Evolutionary conservation across 2,888 invertebrate species (phyloP), one percentile per base, ranked within the genome.

Genomic region (Eupelmus urozonus): DNA sequence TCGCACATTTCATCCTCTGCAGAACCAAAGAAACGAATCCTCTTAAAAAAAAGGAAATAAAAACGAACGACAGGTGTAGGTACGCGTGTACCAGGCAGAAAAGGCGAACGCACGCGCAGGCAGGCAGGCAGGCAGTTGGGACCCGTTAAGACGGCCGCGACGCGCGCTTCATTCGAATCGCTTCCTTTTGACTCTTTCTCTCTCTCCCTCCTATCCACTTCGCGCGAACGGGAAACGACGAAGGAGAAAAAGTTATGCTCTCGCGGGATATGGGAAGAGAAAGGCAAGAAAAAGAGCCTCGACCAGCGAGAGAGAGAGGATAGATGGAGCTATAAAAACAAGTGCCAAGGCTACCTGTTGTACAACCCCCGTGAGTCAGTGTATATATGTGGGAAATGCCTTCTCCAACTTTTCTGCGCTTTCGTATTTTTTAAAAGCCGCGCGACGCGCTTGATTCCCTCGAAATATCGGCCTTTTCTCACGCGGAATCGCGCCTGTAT

Each of bases 131-230:
- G n/a, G 20, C 25, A 11, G 13, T 7, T 20, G 45, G 53, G 18
- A 66, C n/a, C 74, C 65, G 74, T 74, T 66, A 49, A 55, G 34
- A 66, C 66, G 25, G 55, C 53, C 73, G 45, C 73, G 74, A 66
- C 74, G 66, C 49, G 73, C 18, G 55, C 18, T 65, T 65, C 65
- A 57, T 73, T 65, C 65, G 55, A 73, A 73, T 72, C 42, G 63
- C 63, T 62, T 40, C 27, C 63, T 63, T 53, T 27, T 53, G 53
- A 53, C 53, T 25, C n/a, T n/a, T n/a, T n/a, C n/a, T n/a, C n/a
- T n/a, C 49, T 25, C 55, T 18, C 25, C n/a, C 40, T 40, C 16
- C 40, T 40, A n/a, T n/a, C n/a, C n/a, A n/a, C n/a, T n/a, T n/a
- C n/a, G n/a, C n/a, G 42, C 11, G 23, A 57, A 29, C 42, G 69